These are phyloP conservation scores for Triops longicaudatus DNA, from an alignment of 1,140 invertebrate species.

Conservation along the genomic window DNA sequence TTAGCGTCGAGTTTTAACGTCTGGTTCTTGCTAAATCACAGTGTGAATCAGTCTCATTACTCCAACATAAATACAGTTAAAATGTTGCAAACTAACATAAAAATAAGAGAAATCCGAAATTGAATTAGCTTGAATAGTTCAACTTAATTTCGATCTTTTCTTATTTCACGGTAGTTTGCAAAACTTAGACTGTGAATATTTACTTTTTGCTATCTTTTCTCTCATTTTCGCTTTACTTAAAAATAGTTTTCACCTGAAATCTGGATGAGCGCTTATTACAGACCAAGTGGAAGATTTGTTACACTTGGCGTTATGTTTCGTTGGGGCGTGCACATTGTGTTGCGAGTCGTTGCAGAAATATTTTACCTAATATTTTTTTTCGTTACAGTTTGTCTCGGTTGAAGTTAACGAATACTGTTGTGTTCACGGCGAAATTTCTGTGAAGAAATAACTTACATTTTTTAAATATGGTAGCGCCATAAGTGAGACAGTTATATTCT, in stretches of 20 bases:
- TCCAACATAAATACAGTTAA: no score
- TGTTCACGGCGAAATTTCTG: background rate
- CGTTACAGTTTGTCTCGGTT: background rate
- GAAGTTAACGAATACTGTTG: background rate
- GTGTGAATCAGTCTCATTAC: background rate
- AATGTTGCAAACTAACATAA: no score
- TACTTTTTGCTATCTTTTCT: background rate
- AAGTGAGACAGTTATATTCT: slow-evolving; percentile 7
- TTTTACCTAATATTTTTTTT: slow-evolving; percentile 17
- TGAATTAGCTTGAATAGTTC: no score
- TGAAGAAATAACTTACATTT: background rate
- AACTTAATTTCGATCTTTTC: no score
- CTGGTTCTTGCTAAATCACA: background rate
- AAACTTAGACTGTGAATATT: no score
- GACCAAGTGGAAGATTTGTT: slow-evolving; percentile 38
- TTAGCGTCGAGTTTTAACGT: background rate
- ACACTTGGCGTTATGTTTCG: slow-evolving; percentile 42
- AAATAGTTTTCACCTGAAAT: slow-evolving; percentile 34
- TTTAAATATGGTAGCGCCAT: slow-evolving; percentile 9
- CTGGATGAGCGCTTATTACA: slow-evolving; percentile 39
- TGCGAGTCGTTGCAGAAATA: slow-evolving; percentile 39
- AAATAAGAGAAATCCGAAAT: no score
- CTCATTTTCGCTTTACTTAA: background rate
- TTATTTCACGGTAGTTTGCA: no score
- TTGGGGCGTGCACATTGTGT: slow-evolving; percentile 40